Base-by-base conservation (phyloP, 37 sponge, comb jelly and placozoan genomes). In the Hexactinellida sp. region DNA sequence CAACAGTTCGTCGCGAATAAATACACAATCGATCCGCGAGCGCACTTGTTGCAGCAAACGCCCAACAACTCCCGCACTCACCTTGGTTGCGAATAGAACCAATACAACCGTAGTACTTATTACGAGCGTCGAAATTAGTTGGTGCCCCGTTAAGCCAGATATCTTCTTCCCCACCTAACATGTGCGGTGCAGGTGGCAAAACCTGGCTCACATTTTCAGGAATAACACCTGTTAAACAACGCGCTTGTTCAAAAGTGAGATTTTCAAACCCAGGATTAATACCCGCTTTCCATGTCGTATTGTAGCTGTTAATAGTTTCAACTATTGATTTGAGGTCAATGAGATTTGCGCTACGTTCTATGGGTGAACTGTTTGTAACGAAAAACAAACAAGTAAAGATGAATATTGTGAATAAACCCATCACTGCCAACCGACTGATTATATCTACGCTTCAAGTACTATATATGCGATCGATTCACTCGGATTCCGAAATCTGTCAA, bases 51-150 rank as follows among this genome's bases (percentile, higher is more conserved):
- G 76, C 76, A 7, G 28, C 76, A n/a, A 63, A 63, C 13, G 76
- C 76, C 76, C 76, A 63, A 63, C 76, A 63, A n/a, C 76, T 63
- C 3, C 76, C 76, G 13, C 76, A 63, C 34, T 63, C 76, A 21
- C 76, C 76, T n/a, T 63, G 76, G 13, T 63, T 63, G 3, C 76
- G 25, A 63, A 63, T 63, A 7, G 76, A 63, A n/a, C 76, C 76
- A 21, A 23, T 28, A 28, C 76, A 63, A 1, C 76, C 76, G 30
- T 23, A 63, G 34, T 25, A 63, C 76, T 23, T 10, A 5, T 28
- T n/a, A 10, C 76, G 76, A 25, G 5, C 34, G 34, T 63, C 76
- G 76, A 32, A 63, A 28, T 23, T 32, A 7, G 76, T 63, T 23
- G 76, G 76, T 7, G 76, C 76, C 5, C 76, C 76, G 19, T 32